phyloP scores from a whole-genome alignment of 2,113 vertebrate genomes.

The Myxocyprinus asiaticus region DNA sequence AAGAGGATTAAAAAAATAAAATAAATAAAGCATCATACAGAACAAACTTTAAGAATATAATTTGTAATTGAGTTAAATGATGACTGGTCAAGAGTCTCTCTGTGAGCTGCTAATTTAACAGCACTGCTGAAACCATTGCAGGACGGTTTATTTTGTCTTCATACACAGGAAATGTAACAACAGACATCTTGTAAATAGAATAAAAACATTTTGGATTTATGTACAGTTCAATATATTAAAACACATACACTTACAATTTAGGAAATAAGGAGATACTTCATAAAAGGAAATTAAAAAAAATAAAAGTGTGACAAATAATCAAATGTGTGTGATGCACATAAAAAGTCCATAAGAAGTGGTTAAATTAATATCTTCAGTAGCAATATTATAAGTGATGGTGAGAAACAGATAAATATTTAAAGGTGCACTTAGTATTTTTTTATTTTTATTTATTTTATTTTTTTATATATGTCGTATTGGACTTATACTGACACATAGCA shows the following conservation, averaged over 20 bases:
- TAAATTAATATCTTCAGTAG: too few species aligned
- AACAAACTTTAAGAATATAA: background rate
- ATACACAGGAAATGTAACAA: constrained; percentile 61
- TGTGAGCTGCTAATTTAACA: background rate
- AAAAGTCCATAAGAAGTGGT: too few species aligned
- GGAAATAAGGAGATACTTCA: constrained; percentile 66
- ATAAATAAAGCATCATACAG: background rate
- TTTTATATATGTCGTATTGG: too few species aligned
- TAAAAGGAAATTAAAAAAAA: constrained; percentile 48
- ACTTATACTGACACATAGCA: too few species aligned
- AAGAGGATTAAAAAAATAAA: too few species aligned
- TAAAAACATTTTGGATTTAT: constrained; percentile 70
- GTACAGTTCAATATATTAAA: constrained; percentile 68
- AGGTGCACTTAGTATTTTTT: too few species aligned
- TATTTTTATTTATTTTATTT: too few species aligned
- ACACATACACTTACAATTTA: constrained; percentile 67
- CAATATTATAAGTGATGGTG: too few species aligned
- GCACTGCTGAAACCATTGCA: constrained; percentile 39
- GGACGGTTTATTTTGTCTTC: constrained; percentile 22
- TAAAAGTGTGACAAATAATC: constrained; percentile 48
- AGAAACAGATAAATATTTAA: too few species aligned
- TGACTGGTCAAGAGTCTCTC: background rate
- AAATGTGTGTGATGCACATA: constrained; percentile 35
- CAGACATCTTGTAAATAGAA: constrained; percentile 67
- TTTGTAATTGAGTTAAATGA: background rate